Evolutionary conservation across 2,888 invertebrate genomes (phyloP).

Genomic region (Drosophila testacea): DNA sequence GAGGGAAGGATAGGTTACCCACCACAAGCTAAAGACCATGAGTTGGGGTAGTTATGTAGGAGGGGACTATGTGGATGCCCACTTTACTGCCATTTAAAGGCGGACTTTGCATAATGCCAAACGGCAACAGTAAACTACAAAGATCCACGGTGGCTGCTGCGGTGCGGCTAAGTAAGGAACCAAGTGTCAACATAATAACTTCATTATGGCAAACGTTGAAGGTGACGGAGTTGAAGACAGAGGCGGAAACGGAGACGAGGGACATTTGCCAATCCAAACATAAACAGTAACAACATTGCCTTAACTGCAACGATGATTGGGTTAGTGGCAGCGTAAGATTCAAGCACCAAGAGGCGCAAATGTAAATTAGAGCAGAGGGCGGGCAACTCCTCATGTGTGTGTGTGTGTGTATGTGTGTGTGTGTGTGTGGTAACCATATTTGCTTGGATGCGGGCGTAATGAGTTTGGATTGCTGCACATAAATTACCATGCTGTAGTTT

Average conservation of each 20-base stretch:
- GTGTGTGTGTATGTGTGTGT: neutral
- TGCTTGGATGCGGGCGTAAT: slow-evolving; percentile 66
- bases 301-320: slow-evolving; percentile 39
- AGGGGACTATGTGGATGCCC: slow-evolving; percentile 16
- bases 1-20: neutral
- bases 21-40: slow-evolving; percentile 6
- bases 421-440: slow-evolving; percentile 43
- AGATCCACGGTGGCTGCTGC: slow-evolving; percentile 54
- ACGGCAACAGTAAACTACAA: slow-evolving; percentile 55
- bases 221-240: slow-evolving; percentile 29
- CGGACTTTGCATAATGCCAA: slow-evolving; percentile 44
- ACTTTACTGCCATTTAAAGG: slow-evolving; percentile 42
- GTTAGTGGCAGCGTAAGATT: slow-evolving; percentile 5
- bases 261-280: slow-evolving; percentile 58
- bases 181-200: slow-evolving; percentile 81
- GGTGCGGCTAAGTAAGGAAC: slow-evolving; percentile 59
- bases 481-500: slow-evolving; percentile 53
- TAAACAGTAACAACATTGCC: slow-evolving; percentile 52
- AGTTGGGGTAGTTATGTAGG: neutral
- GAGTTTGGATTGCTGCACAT: slow-evolving; percentile 67
- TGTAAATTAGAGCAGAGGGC: slow-evolving; percentile 35
- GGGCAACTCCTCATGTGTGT: slow-evolving; percentile 7
- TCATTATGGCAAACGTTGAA: slow-evolving; percentile 58
- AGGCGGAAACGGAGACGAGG: slow-evolving; percentile 2
- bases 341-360: slow-evolving; percentile 15